phyloP scores from a whole-genome alignment of 1,140 invertebrate species.

The Psilanteris sp. region DNA sequence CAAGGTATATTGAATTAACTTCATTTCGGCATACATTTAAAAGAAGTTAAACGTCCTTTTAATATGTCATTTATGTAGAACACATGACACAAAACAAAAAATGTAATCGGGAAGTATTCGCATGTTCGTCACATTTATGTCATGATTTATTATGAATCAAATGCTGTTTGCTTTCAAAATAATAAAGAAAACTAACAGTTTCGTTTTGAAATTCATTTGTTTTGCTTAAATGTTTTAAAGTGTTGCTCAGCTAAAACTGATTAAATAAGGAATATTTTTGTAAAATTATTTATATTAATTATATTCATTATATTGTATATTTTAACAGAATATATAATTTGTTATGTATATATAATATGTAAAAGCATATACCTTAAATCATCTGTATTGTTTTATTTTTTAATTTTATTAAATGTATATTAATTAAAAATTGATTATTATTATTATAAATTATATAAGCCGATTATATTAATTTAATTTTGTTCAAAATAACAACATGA shows the following conservation, averaged over 20 bases:
- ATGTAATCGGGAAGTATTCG: slow-evolving; percentile 6
- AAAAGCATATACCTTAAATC: too few species aligned
- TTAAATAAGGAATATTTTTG: not conserved
- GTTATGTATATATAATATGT: too few species aligned
- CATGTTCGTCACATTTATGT: slow-evolving; percentile 19
- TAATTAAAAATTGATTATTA: too few species aligned
- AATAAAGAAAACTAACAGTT: slow-evolving; percentile 32
- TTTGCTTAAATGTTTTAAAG: slow-evolving; percentile 18
- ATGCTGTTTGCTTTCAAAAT: slow-evolving; percentile 31
- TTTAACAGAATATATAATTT: too few species aligned
- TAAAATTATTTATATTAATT: not conserved
- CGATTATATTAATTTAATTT: too few species aligned
- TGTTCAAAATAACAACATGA: too few species aligned
- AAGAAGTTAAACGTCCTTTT: not conserved
- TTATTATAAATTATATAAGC: too few species aligned
- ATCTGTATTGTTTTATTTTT: too few species aligned
- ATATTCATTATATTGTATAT: too few species aligned
- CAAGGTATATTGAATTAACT: slow-evolving; percentile 75
- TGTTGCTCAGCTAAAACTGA: slow-evolving; percentile 1
- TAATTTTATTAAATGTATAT: too few species aligned
- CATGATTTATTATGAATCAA: slow-evolving; percentile 4
- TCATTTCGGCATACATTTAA: slow-evolving; percentile 15
- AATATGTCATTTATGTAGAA: not conserved
- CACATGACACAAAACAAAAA: not conserved
- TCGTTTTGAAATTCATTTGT: not conserved